Base-by-base conservation (phyloP, 2,888 invertebrate genomes). In the Drosophila demipolita region DNA sequence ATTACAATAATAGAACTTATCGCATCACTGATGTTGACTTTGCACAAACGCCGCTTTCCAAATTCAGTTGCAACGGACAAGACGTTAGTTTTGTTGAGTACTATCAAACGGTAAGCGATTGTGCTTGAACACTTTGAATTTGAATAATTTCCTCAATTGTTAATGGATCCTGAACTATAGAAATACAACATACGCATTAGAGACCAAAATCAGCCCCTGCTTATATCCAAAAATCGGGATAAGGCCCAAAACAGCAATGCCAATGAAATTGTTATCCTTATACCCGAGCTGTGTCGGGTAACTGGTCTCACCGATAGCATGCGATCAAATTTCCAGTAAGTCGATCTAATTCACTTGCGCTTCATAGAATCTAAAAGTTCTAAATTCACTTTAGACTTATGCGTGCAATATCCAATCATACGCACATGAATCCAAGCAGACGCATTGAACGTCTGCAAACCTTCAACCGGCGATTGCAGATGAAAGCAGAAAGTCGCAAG, bases 251-350 rank as follows among this genome's bases (percentile, higher is more conserved):
- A 96, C 59, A 95, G 96, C 0, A 96, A 96, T 0, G 94, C 95
- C 92, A 94, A 95, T 0, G 96, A 96, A 61, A 77, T 91, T 8
- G 93, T 95, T 0, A 94, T 98, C 17, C 94, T 99, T 2, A 94
- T 98, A 29, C 98, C 98, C 0, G 98, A 98, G 93, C 93, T 98
- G 40, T 98, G 98, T 87, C 94, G 96, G 0, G 95, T 97, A 85
- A 98, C 98, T 1, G 98, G 98, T 0, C 93, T 97, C 0, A 95
- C 96, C 0, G 97, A 96, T 58, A 93, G 92, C 0, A 96, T 96
- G 96, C 93, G 96, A 7, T 92, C 92, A 3, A 94, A 96, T 90
- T 96, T 95, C 89, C 93, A 91, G 53, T 93, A 95, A 64, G 96
- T 96, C 17, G 15, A 20, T 23, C 15, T 26, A 7, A 15, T 11